Conservation (phyloP, 2,888 invertebrate species). For the Cosmopolites sordidus region DNA sequence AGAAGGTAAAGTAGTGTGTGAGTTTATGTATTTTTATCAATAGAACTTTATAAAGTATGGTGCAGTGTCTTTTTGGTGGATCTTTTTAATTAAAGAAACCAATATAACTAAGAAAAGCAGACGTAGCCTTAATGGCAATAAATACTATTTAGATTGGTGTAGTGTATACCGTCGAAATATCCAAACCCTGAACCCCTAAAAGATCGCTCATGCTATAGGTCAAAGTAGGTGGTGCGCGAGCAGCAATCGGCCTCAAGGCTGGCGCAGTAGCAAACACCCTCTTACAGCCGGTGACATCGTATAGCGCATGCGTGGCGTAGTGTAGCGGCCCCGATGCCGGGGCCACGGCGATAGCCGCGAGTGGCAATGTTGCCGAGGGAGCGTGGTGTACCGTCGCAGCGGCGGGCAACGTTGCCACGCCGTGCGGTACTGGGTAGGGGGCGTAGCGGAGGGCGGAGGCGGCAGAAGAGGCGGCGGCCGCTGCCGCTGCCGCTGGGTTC, state of each 20-base stretch:
- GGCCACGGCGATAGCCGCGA: slow-evolving; percentile 44
- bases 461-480: slow-evolving; percentile 46
- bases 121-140: no score
- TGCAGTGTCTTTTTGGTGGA: no score
- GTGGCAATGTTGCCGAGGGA: slow-evolving; percentile 41
- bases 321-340: slow-evolving; percentile 42
- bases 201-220: slow-evolving; percentile 68
- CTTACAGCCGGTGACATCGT: slow-evolving; percentile 54
- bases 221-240: slow-evolving; percentile 55
- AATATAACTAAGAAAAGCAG: no score
- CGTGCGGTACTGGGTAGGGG: slow-evolving; percentile 53
- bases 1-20: no score
- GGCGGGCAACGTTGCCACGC: slow-evolving; percentile 34
- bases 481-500: slow-evolving; percentile 69
- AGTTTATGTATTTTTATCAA: no score
- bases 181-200: slow-evolving; percentile 66
- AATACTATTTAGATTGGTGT: slow-evolving; percentile 58
- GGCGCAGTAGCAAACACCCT: slow-evolving; percentile 55
- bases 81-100: no score
- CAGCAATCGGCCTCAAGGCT: slow-evolving; percentile 46
- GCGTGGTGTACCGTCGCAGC: slow-evolving; percentile 32
- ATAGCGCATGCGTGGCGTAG: slow-evolving; percentile 44
- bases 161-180: slow-evolving; percentile 68
- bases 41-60: no score
- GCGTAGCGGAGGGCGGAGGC: slow-evolving; percentile 57